phyloP scores from a whole-genome alignment of 2,888 invertebrate genomes.

The Orthosia gracilis region DNA sequence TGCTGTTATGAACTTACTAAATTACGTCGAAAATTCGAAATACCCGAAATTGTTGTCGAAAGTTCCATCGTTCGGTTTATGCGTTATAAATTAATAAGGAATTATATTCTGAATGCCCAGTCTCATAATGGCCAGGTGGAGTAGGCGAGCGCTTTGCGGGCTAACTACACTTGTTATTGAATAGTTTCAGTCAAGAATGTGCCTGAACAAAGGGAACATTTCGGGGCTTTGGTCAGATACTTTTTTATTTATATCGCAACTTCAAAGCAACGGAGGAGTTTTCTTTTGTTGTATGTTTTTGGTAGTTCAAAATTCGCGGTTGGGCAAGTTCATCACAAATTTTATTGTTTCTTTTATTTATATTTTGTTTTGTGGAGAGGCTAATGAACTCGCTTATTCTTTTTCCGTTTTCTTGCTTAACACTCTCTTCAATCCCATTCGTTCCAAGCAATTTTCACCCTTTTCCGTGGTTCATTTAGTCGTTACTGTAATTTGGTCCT shows the following conservation, averaged over 20 bases:
- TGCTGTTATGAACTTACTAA: constrained; percentile 59
- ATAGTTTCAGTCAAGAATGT: constrained; percentile 79
- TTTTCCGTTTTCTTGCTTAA: constrained; percentile 12
- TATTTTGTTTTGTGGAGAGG: constrained; percentile 19
- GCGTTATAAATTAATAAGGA: constrained; percentile 81
- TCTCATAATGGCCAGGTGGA: constrained; percentile 63
- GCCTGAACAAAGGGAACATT: constrained; percentile 70
- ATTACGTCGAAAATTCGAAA: constrained; percentile 57
- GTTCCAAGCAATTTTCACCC: neutral
- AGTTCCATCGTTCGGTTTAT: constrained; percentile 67
- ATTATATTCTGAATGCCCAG: constrained; percentile 68
- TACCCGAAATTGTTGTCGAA: constrained; percentile 65
- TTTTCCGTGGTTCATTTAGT: neutral
- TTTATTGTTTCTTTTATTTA: constrained; percentile 33
- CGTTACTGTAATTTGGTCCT: constrained; percentile 10
- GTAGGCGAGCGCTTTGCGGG: constrained; percentile 56
- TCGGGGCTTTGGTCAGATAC: constrained; percentile 63
- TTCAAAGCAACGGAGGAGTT: constrained; percentile 48
- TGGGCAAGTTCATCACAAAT: constrained; percentile 48
- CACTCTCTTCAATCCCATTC: constrained; percentile 4
- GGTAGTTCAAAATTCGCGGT: constrained; percentile 44
- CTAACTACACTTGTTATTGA: constrained; percentile 75
- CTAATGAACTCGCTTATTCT: constrained; percentile 33
- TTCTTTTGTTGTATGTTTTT: constrained; percentile 58
- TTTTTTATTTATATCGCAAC: constrained; percentile 65